Evolutionary conservation across 2,113 vertebrate genomes (phyloP).

Genomic region (Pteropus alecto): DNA sequence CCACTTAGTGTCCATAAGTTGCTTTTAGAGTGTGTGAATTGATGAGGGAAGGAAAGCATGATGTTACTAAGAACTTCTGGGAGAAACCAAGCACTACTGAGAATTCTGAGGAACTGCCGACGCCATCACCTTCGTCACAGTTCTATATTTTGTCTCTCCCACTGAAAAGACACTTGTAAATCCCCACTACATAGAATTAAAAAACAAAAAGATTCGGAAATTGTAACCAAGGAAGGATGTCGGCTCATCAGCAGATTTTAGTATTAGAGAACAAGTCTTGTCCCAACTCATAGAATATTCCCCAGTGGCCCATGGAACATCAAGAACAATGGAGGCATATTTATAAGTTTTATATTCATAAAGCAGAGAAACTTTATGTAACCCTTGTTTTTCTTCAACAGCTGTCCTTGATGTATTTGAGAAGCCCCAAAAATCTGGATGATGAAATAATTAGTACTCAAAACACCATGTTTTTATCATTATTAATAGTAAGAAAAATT

Average conservation of each 20-base stretch:
- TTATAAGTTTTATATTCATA: background rate
- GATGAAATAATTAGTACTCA: background rate
- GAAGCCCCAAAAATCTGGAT: background rate
- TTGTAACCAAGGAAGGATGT: background rate
- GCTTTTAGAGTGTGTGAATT: background rate
- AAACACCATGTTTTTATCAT: background rate
- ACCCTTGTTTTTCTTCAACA: background rate
- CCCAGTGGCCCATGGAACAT: background rate
- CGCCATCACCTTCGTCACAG: no score
- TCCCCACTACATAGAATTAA: background rate
- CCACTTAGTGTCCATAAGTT: no score
- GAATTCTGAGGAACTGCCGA: background rate
- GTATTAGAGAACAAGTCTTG: background rate
- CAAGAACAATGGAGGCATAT: background rate
- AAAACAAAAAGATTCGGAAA: background rate
- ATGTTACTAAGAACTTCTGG: background rate
- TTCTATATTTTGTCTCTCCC: background rate
- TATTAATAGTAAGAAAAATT: constrained; percentile 24
- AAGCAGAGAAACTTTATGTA: background rate
- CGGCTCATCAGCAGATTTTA: background rate
- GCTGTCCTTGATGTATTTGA: background rate
- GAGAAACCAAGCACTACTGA: background rate
- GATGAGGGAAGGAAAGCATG: background rate
- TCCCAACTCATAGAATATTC: background rate
- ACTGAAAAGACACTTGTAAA: background rate